Evolutionary conservation across 1,140 invertebrate species (phyloP).

Genomic region (Scaptomyza hsui): DNA sequence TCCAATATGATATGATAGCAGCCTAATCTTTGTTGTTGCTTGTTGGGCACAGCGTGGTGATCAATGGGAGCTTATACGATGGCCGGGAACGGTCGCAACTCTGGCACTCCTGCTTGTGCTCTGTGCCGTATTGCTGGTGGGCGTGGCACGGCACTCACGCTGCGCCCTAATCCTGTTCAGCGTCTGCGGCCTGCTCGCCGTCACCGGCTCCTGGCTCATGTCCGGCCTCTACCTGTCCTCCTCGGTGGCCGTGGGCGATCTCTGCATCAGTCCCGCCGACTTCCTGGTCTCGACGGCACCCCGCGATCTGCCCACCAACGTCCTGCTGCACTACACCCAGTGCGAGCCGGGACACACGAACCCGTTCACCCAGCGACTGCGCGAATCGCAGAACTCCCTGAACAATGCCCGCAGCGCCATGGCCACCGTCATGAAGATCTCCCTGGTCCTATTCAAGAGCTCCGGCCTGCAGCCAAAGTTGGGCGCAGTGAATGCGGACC

Average conservation of each 20-base stretch:
- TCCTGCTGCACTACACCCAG: constrained; percentile 92
- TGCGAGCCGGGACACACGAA: constrained; percentile 91
- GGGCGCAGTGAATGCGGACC: constrained; percentile 89
- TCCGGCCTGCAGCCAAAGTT: constrained; percentile 88
- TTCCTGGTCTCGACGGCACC: constrained; percentile 91
- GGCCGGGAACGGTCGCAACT: constrained; percentile 91
- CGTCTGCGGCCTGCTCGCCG: constrained; percentile 93
- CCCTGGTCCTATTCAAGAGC: constrained; percentile 80
- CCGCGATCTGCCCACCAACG: constrained; percentile 87
- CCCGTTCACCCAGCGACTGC: constrained; percentile 90
- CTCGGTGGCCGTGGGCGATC: constrained; percentile 91
- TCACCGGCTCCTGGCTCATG: constrained; percentile 95
- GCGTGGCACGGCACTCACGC: constrained; percentile 92
- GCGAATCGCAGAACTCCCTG: constrained; percentile 90
- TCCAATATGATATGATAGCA: background rate
- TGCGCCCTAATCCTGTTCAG: constrained; percentile 85
- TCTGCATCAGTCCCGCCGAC: constrained; percentile 91
- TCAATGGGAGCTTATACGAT: constrained; percentile 88
- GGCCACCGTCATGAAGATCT: constrained; percentile 82
- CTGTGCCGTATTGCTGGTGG: constrained; percentile 92
- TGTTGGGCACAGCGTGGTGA: constrained; percentile 82
- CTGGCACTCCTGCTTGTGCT: constrained; percentile 91
- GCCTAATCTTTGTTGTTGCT: constrained; percentile 36
- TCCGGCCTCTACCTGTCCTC: constrained; percentile 92
- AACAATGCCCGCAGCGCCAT: constrained; percentile 87